These are phyloP conservation scores for Oryzias javanicus DNA, from an alignment of 2,113 vertebrate genomes.

Conservation along the genomic window DNA sequence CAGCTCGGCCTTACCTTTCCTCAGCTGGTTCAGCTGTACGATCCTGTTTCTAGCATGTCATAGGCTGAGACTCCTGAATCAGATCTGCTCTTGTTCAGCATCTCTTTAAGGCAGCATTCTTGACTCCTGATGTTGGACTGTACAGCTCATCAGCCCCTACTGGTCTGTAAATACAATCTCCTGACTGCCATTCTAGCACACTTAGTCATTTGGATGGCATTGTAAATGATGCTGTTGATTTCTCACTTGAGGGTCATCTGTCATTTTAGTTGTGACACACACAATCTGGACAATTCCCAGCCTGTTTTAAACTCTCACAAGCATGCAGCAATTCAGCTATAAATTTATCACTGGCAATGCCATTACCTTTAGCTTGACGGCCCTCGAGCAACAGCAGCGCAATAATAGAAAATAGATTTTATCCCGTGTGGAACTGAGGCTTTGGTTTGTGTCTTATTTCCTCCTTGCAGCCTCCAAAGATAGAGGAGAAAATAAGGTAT, in stretches of 20 bases:
- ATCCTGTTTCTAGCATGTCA: not conserved
- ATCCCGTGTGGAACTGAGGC: conserved; percentile 66
- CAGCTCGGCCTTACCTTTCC: not conserved
- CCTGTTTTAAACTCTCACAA: conserved; percentile 55
- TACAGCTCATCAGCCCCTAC: not conserved
- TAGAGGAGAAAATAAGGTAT: conserved; percentile 65
- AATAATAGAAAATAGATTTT: conserved; percentile 79
- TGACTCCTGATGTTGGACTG: conserved; percentile 8
- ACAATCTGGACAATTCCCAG: conserved; percentile 65
- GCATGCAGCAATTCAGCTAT: conserved; percentile 55
- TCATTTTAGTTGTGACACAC: conserved; percentile 64
- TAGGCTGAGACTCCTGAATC: conserved; percentile 1
- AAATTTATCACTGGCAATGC: conserved; percentile 73
- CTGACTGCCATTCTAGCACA: conserved; percentile 31
- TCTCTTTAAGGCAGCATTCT: not conserved
- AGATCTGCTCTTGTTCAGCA: not conserved
- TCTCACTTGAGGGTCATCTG: conserved; percentile 54
- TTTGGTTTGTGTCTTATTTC: conserved; percentile 69
- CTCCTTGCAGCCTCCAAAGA: conserved; percentile 65
- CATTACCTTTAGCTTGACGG: conserved; percentile 73
- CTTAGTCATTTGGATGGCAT: conserved; percentile 59
- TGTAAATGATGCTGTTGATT: conserved; percentile 64
- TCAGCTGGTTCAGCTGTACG: not conserved
- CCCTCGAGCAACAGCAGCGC: conserved; percentile 67
- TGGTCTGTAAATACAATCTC: conserved; percentile 38